phyloP scores from a whole-genome alignment of 2,797 vertebrate genomes.

The Atherinosoma microstoma region DNA sequence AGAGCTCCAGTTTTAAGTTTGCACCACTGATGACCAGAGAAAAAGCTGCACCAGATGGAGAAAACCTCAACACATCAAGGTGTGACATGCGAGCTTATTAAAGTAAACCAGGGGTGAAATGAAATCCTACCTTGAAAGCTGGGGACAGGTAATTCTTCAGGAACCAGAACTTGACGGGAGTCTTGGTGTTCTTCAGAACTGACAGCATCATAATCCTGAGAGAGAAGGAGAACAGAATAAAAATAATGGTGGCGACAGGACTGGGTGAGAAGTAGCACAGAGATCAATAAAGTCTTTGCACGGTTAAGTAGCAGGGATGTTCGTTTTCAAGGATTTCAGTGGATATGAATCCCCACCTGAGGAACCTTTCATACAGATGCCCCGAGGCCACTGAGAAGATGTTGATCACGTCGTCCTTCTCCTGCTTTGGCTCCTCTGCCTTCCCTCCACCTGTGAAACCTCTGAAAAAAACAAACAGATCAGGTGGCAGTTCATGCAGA shows the following conservation, averaged over 20 bases:
- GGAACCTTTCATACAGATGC: constrained; percentile 96
- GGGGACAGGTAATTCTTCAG: constrained; percentile 99
- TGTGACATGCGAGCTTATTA: constrained; percentile 7
- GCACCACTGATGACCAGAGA: constrained; percentile 3
- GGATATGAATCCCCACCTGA: constrained; percentile 83
- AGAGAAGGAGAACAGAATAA: constrained; percentile 13
- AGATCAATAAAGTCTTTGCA: constrained; percentile 12
- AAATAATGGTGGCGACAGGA: neutral
- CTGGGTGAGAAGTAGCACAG: neutral
- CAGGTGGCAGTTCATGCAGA: neutral
- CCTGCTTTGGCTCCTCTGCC: constrained; percentile 90
- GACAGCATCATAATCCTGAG: constrained; percentile 99
- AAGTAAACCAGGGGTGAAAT: neutral
- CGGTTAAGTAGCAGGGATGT: neutral
- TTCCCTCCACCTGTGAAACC: constrained; percentile 92
- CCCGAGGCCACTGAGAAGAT: constrained; percentile 98
- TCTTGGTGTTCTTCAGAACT: constrained; percentile 96
- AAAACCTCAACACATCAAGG: constrained; percentile 24
- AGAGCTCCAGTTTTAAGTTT: constrained; percentile 29
- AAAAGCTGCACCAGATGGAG: constrained; percentile 7
- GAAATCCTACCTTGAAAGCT: constrained; percentile 90
- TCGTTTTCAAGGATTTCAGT: neutral
- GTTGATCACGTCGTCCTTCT: constrained; percentile 95
- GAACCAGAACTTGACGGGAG: constrained; percentile 99
- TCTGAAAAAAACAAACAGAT: constrained; percentile 74